phyloP scores from a whole-genome alignment of 64 coral and sea anemone species.

The Acropora tenuis region DNA sequence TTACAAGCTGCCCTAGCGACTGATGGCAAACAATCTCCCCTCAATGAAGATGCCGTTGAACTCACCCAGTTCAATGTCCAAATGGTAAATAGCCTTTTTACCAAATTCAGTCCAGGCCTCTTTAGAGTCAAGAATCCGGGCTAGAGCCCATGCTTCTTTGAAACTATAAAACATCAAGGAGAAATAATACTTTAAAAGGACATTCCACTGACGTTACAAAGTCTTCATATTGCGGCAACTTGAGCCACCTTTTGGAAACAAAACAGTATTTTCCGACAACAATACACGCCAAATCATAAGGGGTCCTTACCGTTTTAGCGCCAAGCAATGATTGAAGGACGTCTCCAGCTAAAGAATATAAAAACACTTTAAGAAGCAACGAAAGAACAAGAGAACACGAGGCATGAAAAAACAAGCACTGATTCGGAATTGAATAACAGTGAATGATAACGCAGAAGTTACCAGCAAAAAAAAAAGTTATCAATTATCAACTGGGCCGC shows the following conservation, averaged over 20 bases:
- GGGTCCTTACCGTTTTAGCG: constrained; percentile 11
- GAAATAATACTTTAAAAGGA: no score
- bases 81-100: constrained; percentile 78
- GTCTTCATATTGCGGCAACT: no score
- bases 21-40: no score
- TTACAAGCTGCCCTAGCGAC: no score
- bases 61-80: constrained; percentile 95
- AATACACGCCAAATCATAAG: background rate
- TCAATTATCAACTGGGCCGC: no score
- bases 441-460: no score
- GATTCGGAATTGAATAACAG: no score
- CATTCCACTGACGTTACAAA: no score
- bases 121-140: constrained; percentile 74
- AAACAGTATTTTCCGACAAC: no score
- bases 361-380: background rate
- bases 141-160: constrained; percentile 90
- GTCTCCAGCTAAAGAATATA: constrained; percentile 62
- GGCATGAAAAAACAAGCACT: background rate
- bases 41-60: background rate
- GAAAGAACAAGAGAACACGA: background rate
- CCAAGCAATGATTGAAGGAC: constrained; percentile 83
- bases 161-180: constrained; percentile 50
- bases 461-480: no score
- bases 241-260: no score
- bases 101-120: constrained; percentile 84